Conservation (phyloP, 1,140 invertebrate genomes). For the Meloidogyne floridensis region DNA sequence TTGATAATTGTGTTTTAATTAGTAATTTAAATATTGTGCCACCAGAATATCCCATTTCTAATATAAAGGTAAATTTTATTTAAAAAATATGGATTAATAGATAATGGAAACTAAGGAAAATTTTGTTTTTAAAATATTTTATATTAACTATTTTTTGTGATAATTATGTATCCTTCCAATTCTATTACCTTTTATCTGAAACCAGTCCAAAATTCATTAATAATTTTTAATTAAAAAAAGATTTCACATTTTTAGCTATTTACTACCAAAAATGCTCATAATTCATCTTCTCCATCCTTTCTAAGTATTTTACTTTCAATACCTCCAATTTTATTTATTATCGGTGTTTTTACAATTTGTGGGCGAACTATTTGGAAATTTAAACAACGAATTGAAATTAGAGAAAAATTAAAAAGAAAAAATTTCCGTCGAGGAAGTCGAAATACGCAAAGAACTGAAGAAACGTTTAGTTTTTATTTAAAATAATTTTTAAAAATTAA, state of each 20-base stretch:
- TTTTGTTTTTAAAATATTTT: no score
- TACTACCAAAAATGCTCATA: not conserved
- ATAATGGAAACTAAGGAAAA: no score
- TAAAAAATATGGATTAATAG: not conserved
- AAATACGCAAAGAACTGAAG: constrained; percentile 51
- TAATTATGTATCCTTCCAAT: no score
- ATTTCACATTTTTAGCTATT: not conserved
- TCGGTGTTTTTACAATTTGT: constrained; percentile 31
- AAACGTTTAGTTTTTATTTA: constrained; percentile 38
- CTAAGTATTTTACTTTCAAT: constrained; percentile 18
- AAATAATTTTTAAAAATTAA: constrained; percentile 3
- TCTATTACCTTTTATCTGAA: no score
- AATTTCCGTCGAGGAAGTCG: constrained; percentile 32
- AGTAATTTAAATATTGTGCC: constrained; percentile 2
- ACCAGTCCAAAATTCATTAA: no score
- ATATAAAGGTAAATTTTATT: not conserved
- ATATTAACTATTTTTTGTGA: no score
- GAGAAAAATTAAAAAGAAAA: constrained; percentile 38
- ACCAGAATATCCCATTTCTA: not conserved
- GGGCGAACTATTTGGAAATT: not conserved
- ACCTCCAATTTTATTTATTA: constrained; percentile 23
- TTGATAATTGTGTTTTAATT: not conserved
- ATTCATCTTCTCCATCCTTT: not conserved
- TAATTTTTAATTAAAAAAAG: no score
- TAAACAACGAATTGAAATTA: constrained; percentile 20